These are phyloP conservation scores for Clamator glandarius DNA, from an alignment of 2,797 vertebrate species.

Conservation along the genomic window DNA sequence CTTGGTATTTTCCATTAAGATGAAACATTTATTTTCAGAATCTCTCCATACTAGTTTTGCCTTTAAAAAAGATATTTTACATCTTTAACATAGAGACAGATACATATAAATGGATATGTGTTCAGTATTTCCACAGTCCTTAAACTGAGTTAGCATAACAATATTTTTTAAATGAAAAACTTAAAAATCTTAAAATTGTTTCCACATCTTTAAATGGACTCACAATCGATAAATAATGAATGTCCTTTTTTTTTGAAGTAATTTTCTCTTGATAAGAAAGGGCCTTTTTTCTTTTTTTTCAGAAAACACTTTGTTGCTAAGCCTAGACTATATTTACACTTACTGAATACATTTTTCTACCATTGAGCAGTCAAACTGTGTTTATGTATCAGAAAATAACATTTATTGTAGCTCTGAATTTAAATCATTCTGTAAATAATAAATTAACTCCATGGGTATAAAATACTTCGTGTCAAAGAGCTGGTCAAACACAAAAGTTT, in stretches of 20 bases:
- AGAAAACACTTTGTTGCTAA: neutral
- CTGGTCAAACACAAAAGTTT: neutral
- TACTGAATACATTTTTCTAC: neutral
- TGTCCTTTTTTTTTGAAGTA: neutral
- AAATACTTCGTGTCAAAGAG: neutral
- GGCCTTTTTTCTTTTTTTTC: neutral
- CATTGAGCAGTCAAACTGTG: neutral
- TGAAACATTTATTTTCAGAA: neutral
- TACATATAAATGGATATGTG: neutral
- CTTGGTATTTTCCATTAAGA: neutral
- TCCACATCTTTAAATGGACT: neutral
- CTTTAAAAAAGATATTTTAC: neutral
- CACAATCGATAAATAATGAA: neutral
- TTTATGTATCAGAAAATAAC: constrained; percentile 1
- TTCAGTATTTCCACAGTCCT: neutral
- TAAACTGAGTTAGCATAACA: neutral
- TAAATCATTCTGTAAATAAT: constrained; percentile 32
- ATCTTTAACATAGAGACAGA: neutral
- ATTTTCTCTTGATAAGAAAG: neutral
- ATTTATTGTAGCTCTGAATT: neutral
- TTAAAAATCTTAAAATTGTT: neutral
- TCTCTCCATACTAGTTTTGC: neutral
- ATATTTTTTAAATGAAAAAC: neutral
- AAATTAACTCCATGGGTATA: neutral
- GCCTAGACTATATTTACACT: neutral